phyloP scores from a whole-genome alignment of 37 sponge, comb jelly and placozoan species.

The Theonella swinhoei region DNA sequence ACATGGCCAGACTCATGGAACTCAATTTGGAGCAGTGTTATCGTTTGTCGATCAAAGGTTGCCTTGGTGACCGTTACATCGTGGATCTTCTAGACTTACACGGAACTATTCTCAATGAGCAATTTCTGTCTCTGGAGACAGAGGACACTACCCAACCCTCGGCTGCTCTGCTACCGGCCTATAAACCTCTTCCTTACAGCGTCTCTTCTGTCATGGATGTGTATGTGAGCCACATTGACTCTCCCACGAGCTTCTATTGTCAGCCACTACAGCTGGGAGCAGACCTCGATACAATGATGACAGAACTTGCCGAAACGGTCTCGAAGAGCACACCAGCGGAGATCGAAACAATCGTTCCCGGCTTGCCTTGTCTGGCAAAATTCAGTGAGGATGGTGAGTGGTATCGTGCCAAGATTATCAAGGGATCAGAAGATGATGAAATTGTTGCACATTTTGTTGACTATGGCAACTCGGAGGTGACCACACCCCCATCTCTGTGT shows the following conservation, averaged over 20 bases:
- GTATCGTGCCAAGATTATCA: conserved; percentile 72
- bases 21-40: conserved; percentile 59
- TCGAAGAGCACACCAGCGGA: not conserved
- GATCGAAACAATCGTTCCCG: conserved; percentile 8
- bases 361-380: conserved; percentile 55
- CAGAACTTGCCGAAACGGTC: conserved; percentile 13
- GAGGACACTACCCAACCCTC: not conserved
- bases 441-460: conserved; percentile 66
- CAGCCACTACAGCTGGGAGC: conserved; percentile 71
- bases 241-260: conserved; percentile 74
- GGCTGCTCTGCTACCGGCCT: not conserved
- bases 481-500: conserved; percentile 2
- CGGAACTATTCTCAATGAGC: not conserved
- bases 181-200: conserved; percentile 15
- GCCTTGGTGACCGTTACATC: conserved; percentile 11
- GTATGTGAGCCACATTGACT: conserved; percentile 46
- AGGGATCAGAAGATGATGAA: conserved; percentile 7
- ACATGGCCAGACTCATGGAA: conserved; percentile 27
- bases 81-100: conserved; percentile 46
- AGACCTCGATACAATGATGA: conserved; percentile 73
- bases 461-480: conserved; percentile 71
- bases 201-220: conserved; percentile 43
- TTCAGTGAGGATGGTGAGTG: conserved; percentile 70
- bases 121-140: not conserved
- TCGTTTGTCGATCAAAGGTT: conserved; percentile 5